phyloP scores from a whole-genome alignment of 2,797 vertebrate genomes.

The Peromyscus attwateri region DNA sequence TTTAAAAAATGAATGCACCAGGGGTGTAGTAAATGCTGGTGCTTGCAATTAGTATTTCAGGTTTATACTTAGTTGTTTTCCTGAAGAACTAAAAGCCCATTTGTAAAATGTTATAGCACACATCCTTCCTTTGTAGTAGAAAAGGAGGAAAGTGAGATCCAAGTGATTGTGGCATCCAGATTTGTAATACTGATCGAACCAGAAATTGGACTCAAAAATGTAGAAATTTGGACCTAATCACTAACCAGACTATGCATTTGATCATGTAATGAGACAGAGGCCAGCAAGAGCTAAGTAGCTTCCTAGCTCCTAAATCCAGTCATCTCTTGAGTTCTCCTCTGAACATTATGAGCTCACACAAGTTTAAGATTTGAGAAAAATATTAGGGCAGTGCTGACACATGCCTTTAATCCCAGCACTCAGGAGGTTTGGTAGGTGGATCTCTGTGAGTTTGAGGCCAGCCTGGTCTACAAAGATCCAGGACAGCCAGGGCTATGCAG shows the following conservation, averaged over 20 bases:
- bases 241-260: not conserved
- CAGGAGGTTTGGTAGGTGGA: not conserved
- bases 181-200: constrained; percentile 10
- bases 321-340: constrained; percentile 25
- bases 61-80: constrained; percentile 72
- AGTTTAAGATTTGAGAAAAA: constrained; percentile 12
- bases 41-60: constrained; percentile 66
- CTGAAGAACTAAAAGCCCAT: constrained; percentile 71
- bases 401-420: not conserved
- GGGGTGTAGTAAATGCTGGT: not conserved
- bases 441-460: not conserved
- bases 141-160: constrained; percentile 54
- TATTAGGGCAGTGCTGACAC: not conserved
- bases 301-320: not conserved
- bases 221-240: constrained; percentile 41
- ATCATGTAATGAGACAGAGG: constrained; percentile 2
- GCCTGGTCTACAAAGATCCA: not conserved
- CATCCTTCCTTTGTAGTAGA: constrained; percentile 71
- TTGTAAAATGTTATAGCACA: constrained; percentile 70
- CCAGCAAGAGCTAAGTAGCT: not conserved
- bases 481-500: not conserved
- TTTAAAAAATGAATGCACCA: constrained; percentile 47
- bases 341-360: not conserved
- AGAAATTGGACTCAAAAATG: constrained; percentile 41
- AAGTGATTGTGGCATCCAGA: constrained; percentile 48